phyloP scores from a whole-genome alignment of 2,797 vertebrate genomes.

The Philypnodon macrostomus region DNA sequence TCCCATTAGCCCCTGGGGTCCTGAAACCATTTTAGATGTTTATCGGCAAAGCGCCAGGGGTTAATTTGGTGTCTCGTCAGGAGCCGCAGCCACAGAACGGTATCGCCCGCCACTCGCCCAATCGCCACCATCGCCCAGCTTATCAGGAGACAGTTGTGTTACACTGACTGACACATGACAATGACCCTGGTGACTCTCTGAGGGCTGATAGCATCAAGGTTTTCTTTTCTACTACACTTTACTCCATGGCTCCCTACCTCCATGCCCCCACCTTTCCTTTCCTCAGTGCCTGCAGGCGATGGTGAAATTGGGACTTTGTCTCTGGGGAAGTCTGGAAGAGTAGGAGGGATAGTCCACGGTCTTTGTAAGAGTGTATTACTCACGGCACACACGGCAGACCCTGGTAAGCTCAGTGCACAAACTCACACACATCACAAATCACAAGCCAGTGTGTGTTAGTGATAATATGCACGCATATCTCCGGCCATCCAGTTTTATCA shows the following conservation, averaged over 20 bases:
- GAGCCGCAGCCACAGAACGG: slow-evolving; percentile 53
- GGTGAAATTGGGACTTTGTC: slow-evolving; percentile 71
- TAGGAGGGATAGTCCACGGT: slow-evolving; percentile 56
- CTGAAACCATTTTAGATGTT: slow-evolving; percentile 80
- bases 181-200: slow-evolving; percentile 70
- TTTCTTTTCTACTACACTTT: slow-evolving; percentile 52
- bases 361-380: slow-evolving; percentile 62
- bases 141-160: slow-evolving; percentile 70
- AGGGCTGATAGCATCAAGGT: slow-evolving; percentile 69
- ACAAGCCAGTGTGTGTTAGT: slow-evolving; percentile 18
- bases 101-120: slow-evolving; percentile 60
- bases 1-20: slow-evolving; percentile 75
- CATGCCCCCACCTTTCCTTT: slow-evolving; percentile 16
- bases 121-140: slow-evolving; percentile 57
- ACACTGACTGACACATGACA: slow-evolving; percentile 78
- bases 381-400: slow-evolving; percentile 52
- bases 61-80: slow-evolving; percentile 77
- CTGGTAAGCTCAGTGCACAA: slow-evolving; percentile 17
- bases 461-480: slow-evolving; percentile 74
- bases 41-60: slow-evolving; percentile 74
- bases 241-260: slow-evolving; percentile 34
- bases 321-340: slow-evolving; percentile 59
- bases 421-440: slow-evolving; percentile 14
- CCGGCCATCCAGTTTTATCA: slow-evolving; percentile 66
- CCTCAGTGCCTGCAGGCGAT: slow-evolving; percentile 59